Conservation (phyloP, 2,113 vertebrate genomes). For the Genyomyrus donnyi region DNA sequence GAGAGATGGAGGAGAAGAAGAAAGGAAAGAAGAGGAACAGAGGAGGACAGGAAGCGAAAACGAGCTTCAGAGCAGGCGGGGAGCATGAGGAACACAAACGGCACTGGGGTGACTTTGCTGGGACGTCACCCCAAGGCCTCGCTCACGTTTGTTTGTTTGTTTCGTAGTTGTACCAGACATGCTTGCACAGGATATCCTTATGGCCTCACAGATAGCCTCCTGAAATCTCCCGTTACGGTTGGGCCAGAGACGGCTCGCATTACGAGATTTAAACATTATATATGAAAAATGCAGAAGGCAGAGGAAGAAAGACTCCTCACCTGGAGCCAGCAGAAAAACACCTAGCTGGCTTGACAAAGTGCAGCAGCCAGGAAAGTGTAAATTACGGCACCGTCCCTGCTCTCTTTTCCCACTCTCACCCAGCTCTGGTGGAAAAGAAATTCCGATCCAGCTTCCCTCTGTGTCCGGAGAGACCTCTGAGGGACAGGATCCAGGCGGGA, state of each 20-base stretch:
- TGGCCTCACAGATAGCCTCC: not conserved
- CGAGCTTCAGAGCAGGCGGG: not conserved
- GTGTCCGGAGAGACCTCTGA: not conserved
- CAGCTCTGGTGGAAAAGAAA: not conserved
- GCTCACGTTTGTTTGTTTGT: not conserved
- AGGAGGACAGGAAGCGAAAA: constrained; percentile 21
- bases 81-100: not conserved
- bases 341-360: not conserved
- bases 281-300: not conserved
- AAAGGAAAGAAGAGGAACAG: constrained; percentile 12
- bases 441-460: not conserved
- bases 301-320: not conserved
- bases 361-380: not conserved
- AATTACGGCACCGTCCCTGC: not conserved
- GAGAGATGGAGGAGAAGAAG: constrained; percentile 2
- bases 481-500: not conserved
- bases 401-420: not conserved
- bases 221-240: not conserved
- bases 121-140: not conserved
- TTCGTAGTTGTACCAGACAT: not conserved
- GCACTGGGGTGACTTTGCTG: not conserved
- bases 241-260: not conserved
- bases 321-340: not conserved
- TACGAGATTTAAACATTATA: not conserved
- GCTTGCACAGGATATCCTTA: not conserved